phyloP scores from a whole-genome alignment of 1,140 invertebrate species.

The Pinna nobilis region DNA sequence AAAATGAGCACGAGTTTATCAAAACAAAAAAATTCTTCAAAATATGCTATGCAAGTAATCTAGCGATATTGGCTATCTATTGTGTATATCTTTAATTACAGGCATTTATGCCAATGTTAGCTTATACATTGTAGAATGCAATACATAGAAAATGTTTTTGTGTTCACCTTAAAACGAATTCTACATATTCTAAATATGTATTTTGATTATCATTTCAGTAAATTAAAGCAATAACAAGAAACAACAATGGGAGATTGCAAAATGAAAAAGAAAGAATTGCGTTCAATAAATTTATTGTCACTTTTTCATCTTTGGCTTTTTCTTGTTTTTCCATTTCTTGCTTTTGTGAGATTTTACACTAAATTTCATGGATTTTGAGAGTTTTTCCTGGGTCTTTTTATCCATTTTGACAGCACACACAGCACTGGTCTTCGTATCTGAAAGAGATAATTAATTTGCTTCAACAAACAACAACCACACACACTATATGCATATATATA shows the following conservation, averaged over 20 bases:
- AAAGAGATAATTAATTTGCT: not conserved
- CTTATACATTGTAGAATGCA: too few species aligned
- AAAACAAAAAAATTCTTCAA: too few species aligned
- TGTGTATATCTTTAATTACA: too few species aligned
- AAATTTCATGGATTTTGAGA: not conserved
- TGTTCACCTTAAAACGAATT: too few species aligned
- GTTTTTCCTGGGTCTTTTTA: slow-evolving; percentile 4
- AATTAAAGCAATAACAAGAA: not conserved
- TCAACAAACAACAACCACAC: not conserved
- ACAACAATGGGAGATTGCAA: not conserved
- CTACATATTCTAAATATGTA: slow-evolving; percentile 1
- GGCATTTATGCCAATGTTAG: too few species aligned
- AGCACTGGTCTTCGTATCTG: slow-evolving; percentile 21
- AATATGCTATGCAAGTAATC: too few species aligned
- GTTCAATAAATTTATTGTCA: slow-evolving; percentile 11
- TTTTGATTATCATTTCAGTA: not conserved
- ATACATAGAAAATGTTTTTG: too few species aligned
- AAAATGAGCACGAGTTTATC: too few species aligned
- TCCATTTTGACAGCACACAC: slow-evolving; percentile 18
- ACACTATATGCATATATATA: too few species aligned
- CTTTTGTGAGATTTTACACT: not conserved
- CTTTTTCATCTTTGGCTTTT: slow-evolving; percentile 31
- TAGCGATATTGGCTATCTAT: too few species aligned
- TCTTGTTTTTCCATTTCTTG: not conserved
- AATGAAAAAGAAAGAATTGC: not conserved